These are phyloP conservation scores for Moxostoma hubbsi DNA, from an alignment of 2,797 vertebrate genomes.

Conservation along the genomic window DNA sequence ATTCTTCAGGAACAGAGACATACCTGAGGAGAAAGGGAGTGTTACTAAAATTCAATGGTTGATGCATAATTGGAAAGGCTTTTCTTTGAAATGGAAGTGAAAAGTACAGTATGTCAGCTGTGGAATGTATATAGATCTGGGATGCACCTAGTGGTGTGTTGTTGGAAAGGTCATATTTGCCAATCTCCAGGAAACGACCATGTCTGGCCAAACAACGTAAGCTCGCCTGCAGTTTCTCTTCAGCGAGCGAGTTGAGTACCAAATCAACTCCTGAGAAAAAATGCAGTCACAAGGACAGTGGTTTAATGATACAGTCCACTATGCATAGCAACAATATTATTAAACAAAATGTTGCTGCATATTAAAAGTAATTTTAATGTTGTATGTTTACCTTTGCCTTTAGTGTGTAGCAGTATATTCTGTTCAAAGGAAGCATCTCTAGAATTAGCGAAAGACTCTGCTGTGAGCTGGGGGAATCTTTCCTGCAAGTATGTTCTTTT, in stretches of 20 bases:
- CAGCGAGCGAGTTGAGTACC: constrained; percentile 94
- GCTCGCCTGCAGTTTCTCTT: constrained; percentile 97
- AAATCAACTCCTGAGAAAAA: constrained; percentile 85
- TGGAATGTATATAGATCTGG: background rate
- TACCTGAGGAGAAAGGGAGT: constrained; percentile 76
- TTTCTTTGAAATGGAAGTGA: background rate
- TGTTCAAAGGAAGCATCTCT: constrained; percentile 89
- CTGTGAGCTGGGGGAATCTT: constrained; percentile 86
- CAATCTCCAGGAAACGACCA: constrained; percentile 95
- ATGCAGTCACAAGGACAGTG: background rate
- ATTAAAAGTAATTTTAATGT: background rate
- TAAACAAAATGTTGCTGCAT: background rate
- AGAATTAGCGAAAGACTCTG: constrained; percentile 89
- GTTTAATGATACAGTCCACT: background rate
- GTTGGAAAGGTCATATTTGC: constrained; percentile 96
- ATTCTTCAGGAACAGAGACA: constrained; percentile 96
- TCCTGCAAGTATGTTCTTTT: constrained; percentile 88
- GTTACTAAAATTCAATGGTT: background rate
- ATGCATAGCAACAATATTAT: background rate
- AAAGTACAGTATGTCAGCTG: background rate
- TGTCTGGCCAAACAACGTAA: constrained; percentile 91
- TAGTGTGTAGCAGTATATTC: constrained; percentile 85
- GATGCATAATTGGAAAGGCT: too few relatives aligned
- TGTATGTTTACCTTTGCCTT: constrained; percentile 83
- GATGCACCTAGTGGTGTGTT: constrained; percentile 89